These are phyloP conservation scores for Trypoxylus dichotomus DNA, from an alignment of 1,140 invertebrate species.

Conservation along the genomic window DNA sequence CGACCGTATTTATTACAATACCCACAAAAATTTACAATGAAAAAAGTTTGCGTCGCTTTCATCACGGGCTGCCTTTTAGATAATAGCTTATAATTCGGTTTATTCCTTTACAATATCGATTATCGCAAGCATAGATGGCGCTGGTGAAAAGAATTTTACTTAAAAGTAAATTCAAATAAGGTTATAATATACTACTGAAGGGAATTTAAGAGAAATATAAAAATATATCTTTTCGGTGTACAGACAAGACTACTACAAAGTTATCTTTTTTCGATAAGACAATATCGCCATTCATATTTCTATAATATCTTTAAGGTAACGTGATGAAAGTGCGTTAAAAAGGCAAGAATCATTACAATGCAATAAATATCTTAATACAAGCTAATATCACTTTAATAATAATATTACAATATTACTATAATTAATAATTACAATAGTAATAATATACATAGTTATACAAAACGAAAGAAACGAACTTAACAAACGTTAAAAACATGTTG, in stretches of 20 bases:
- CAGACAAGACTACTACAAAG: too few species aligned
- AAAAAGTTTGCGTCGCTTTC: background rate
- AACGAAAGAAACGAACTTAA: background rate
- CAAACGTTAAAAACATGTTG: conserved; percentile 12
- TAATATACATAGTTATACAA: background rate
- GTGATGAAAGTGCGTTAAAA: background rate
- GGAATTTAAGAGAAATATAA: too few species aligned
- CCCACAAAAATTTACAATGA: background rate
- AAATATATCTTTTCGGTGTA: too few species aligned
- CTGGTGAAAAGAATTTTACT: too few species aligned
- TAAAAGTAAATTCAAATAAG: too few species aligned
- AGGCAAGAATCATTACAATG: conserved; percentile 27
- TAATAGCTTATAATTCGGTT: too few species aligned
- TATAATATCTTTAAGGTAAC: background rate
- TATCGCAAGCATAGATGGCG: too few species aligned
- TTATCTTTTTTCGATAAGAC: too few species aligned
- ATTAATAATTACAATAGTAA: conserved; percentile 23
- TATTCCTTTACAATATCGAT: too few species aligned
- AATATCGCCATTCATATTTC: too few species aligned
- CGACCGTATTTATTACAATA: background rate
- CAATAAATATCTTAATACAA: conserved; percentile 29
- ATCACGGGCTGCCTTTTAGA: background rate
- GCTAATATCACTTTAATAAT: conserved; percentile 30
- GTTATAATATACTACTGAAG: too few species aligned
- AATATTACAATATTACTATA: conserved; percentile 17